phyloP scores from a whole-genome alignment of 2,888 invertebrate species.

The Clunio marinus region DNA sequence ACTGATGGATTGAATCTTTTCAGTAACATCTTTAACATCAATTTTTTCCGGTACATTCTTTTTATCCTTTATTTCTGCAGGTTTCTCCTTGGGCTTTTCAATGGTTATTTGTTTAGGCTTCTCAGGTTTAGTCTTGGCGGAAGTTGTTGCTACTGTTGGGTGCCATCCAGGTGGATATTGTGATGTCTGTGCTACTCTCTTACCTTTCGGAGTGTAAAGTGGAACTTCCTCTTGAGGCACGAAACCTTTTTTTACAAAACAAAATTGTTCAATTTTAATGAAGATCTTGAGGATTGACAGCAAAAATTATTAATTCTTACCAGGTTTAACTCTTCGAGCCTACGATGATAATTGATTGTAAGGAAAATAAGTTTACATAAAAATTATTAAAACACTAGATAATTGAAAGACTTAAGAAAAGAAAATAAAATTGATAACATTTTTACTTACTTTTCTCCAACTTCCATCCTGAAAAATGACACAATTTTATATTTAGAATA shows the following conservation, averaged over 20 bases:
- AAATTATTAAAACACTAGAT: too few relatives aligned
- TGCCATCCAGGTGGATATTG: slow-evolving; percentile 25
- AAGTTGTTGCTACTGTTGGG: neutral
- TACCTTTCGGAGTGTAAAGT: slow-evolving; percentile 29
- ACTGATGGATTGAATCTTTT: neutral
- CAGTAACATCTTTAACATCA: neutral
- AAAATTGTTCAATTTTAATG: neutral
- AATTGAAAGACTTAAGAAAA: too few relatives aligned
- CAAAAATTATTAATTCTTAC: neutral
- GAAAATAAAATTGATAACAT: too few relatives aligned
- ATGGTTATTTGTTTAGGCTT: neutral
- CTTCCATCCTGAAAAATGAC: too few relatives aligned
- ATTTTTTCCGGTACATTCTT: neutral
- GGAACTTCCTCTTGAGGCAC: slow-evolving; percentile 38
- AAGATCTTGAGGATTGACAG: neutral
- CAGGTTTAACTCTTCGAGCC: neutral
- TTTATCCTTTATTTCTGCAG: neutral
- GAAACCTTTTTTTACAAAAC: slow-evolving; percentile 5
- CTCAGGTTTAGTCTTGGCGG: neutral
- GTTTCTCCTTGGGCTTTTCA: neutral
- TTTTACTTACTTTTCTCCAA: slow-evolving; percentile 21
- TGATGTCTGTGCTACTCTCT: slow-evolving; percentile 3
- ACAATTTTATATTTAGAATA: too few relatives aligned
- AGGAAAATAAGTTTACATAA: too few relatives aligned
- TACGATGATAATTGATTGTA: too few relatives aligned